Percentiles rank a stretch among this genome's conserved stretches.
Evolutionary conservation across 1,140 invertebrate species (phyloP).

Genomic region (Brachionus koreanus): DNA sequence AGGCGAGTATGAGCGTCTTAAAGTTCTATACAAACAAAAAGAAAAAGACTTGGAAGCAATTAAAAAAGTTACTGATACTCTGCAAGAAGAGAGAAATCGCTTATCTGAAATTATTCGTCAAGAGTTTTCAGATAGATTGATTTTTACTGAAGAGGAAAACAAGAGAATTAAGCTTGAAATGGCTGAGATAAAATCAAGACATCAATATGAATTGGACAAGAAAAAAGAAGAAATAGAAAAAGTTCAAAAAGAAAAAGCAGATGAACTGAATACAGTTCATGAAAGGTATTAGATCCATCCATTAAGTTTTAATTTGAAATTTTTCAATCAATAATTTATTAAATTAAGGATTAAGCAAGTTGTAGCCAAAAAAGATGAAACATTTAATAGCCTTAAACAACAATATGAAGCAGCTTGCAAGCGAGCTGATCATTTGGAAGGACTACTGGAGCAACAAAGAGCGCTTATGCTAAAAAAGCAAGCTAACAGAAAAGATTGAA

Average conservation of each 20-base stretch:
- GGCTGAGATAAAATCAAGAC: constrained; percentile 56
- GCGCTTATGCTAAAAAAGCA: constrained; percentile 51
- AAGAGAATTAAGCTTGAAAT: constrained; percentile 57
- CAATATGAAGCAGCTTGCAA: constrained; percentile 58
- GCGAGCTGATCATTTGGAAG: constrained; percentile 58
- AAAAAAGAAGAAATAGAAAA: constrained; percentile 53
- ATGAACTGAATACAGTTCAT: constrained; percentile 58
- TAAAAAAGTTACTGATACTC: constrained; percentile 57
- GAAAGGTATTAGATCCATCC: constrained; percentile 50
- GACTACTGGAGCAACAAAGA: constrained; percentile 56
- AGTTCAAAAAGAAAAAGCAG: constrained; percentile 54
- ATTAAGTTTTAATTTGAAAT: background rate
- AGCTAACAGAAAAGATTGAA: background rate
- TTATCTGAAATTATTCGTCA: constrained; percentile 59
- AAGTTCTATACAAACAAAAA: constrained; percentile 56
- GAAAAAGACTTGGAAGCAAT: constrained; percentile 56
- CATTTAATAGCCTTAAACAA: constrained; percentile 53
- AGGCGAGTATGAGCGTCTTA: constrained; percentile 55
- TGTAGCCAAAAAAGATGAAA: constrained; percentile 59
- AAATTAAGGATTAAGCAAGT: constrained; percentile 56
- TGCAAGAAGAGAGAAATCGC: constrained; percentile 55
- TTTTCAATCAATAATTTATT: constrained; percentile 44
- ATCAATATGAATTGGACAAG: constrained; percentile 55
- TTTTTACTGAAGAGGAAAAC: constrained; percentile 58
- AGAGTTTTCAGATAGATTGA: constrained; percentile 58